Evolutionary conservation across 2,797 vertebrate genomes (phyloP), one percentile per base, ranked within the genome.

Genomic region (Lagodon rhomboides): DNA sequence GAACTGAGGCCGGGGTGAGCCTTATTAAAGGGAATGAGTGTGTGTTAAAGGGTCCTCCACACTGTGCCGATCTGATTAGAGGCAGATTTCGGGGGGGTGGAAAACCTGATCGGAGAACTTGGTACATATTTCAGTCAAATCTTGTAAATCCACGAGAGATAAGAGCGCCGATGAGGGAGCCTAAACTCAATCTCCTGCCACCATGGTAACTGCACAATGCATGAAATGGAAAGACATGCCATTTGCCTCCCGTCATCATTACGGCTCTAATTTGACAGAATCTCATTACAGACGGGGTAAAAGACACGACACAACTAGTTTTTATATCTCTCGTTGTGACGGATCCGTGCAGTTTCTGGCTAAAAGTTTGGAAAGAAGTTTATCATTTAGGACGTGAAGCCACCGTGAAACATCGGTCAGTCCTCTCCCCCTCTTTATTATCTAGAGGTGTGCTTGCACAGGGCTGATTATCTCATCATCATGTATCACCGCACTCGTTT

Each of bases 371-470:
- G 17, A 34, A 44, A 18, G 7, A 46, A 72, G 64, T 71, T 84
- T 68, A 82, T 72, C 73, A 88, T 90, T 74, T 75, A 79, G 82
- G 77, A 85, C 74, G 83, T 53, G 49, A 78, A 84, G 80, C 82
- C 68, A 27, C 66, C 43, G 46, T 73, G 62, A 63, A 82, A 80
- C 66, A 50, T 67, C n/a, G 25, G 50, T 69, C 8, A 10, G 0
- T 18, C 67, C 17, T 56, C 49, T 49, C 43, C 25, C 47, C 47
- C 66, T 72, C 34, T 55, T 76, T 43, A 23, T 81, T 72, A 73
- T 79, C 61, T 44, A 30, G 22, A 68, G 38, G 73, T 81, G 62
- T 56, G 56, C 58, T 51, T 11, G 47, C 17, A 50, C 17, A 74
- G 47, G 47, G 49, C 46, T 78, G 76, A 71, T 65, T 76, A 75